Evolutionary conservation across 2,888 invertebrate genomes (phyloP).

Genomic region (Ischnura elegans): DNA sequence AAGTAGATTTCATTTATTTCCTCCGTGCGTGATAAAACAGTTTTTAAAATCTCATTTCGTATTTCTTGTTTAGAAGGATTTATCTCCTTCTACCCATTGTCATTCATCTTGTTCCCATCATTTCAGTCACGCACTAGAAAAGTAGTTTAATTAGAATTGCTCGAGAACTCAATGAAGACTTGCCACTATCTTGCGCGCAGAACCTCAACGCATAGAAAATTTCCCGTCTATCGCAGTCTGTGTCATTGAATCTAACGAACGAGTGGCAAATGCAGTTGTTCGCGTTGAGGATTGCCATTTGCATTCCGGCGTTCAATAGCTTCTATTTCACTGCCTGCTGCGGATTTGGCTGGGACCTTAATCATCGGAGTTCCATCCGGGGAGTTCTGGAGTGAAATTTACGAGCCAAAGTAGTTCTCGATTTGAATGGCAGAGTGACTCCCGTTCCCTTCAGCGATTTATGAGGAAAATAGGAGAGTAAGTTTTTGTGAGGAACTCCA

Average conservation of each 20-base stretch:
- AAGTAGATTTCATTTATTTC: too few relatives aligned
- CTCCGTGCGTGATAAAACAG: too few relatives aligned
- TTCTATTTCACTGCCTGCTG: background rate
- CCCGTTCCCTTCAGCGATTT: background rate
- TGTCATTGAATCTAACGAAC: background rate
- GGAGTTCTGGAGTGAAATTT: background rate
- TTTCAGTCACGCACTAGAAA: too few relatives aligned
- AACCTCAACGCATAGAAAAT: background rate
- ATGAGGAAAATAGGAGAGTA: background rate
- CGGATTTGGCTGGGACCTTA: constrained; percentile 26
- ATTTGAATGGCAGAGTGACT: background rate
- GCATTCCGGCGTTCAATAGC: background rate
- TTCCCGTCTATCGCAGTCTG: background rate
- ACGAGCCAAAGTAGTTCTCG: background rate
- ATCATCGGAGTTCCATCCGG: background rate
- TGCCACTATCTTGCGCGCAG: too few relatives aligned
- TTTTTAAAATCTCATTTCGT: too few relatives aligned
- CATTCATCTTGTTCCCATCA: too few relatives aligned
- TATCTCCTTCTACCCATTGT: too few relatives aligned
- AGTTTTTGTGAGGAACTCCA: background rate
- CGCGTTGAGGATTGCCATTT: background rate
- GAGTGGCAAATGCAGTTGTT: background rate
- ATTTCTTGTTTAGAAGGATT: too few relatives aligned
- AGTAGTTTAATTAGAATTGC: too few relatives aligned
- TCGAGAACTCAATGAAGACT: too few relatives aligned